Evolutionary conservation across 2,797 vertebrate species (phyloP), one percentile per base, ranked within the genome.

Genomic region (Erethizon dorsatum): DNA sequence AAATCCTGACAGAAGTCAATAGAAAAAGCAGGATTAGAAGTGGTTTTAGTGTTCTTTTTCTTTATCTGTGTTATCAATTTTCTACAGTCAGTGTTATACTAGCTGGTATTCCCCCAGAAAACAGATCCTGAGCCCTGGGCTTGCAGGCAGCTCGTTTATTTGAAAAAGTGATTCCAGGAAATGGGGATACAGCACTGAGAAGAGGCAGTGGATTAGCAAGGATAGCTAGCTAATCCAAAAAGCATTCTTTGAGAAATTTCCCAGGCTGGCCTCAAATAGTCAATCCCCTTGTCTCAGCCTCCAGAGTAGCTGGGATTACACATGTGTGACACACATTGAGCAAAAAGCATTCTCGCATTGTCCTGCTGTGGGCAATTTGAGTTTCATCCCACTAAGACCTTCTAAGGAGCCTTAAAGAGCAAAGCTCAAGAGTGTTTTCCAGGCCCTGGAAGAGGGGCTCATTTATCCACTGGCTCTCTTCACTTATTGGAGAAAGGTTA

Each of bases 1-100:
- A 79, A 57, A 93, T 67, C 28, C 79, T 79, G 82, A 56, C 26
- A 56, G 57, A 93, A 85, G n/a, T 57, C 54, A 77, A 73, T 87
- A 88, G 37, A 59, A n/a, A 57, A 37, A n/a, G 28, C 22, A 77
- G 17, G 18, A 45, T 82, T 9, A 73, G 45, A 15, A 8, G 26
- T 88, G 67, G 56, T 87, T 59, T 59, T 41, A 28, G 41, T 37
- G 56, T 80, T 63, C 18, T 82, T 71, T 80, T 52, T 45, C 65
- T 90, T 15, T 33, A 59, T 57, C 9, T 33, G 14, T 67, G n/a
- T n/a, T 84, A 85, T 26, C 84, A 45, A 67, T 57, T 94, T 94
- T 85, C 73, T 89, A 28, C 22, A 69, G 8, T 24, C n/a, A 33
- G 50, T 59, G 18, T 84, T 88, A 41, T 52, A n/a, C 56, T 59